phyloP scores from a whole-genome alignment of 92 coral and sea anemone species.

The Zoanthus sociatus region DNA sequence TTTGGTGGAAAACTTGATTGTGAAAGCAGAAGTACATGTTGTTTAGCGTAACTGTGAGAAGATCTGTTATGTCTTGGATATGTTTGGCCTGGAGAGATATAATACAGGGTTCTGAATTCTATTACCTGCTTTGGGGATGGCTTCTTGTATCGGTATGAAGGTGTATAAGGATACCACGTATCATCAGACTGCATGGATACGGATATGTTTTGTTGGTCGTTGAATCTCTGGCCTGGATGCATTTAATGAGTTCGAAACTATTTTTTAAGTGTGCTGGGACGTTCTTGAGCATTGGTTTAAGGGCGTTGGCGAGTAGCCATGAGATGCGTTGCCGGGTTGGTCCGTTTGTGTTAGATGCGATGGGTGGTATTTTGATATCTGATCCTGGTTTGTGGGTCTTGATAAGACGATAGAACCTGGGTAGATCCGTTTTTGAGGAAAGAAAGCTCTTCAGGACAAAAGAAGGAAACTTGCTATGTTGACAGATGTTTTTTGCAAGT shows the following conservation, averaged over 20 bases:
- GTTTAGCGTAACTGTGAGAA: background rate
- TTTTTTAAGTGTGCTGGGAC: too few relatives aligned
- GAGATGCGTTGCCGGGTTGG: too few relatives aligned
- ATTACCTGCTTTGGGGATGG: background rate
- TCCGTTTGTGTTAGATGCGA: too few relatives aligned
- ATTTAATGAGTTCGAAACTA: too few relatives aligned
- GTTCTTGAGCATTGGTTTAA: too few relatives aligned
- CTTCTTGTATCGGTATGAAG: conserved; percentile 67
- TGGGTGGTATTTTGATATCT: conserved; percentile 52
- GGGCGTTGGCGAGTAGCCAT: too few relatives aligned
- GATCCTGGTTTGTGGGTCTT: conserved; percentile 52
- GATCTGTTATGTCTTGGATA: conserved; percentile 23
- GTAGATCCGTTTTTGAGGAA: background rate
- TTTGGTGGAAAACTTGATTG: conserved; percentile 17
- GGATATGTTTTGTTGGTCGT: conserved; percentile 34
- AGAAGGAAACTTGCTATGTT: background rate
- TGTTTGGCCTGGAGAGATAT: too few relatives aligned
- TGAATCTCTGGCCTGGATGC: background rate
- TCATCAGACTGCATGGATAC: conserved; percentile 72
- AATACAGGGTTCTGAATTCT: too few relatives aligned
- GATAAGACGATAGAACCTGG: background rate
- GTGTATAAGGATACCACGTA: conserved; percentile 61
- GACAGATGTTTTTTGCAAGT: background rate
- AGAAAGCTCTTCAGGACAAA: background rate
- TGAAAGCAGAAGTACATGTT: conserved; percentile 60